These are phyloP conservation scores for Petrocephalus zakoni DNA, from an alignment of 2,113 vertebrate genomes.

Conservation along the genomic window DNA sequence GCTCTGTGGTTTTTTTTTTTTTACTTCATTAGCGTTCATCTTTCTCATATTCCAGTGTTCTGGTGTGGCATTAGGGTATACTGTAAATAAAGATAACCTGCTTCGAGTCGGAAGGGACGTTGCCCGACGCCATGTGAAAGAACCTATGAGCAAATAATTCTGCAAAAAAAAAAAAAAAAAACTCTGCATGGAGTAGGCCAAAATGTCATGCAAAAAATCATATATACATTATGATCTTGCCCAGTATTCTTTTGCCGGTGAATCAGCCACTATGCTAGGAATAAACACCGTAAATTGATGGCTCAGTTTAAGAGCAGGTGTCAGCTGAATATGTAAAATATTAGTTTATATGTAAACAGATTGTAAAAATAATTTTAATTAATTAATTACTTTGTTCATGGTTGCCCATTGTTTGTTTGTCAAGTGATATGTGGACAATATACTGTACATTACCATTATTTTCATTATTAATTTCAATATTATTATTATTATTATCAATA, in stretches of 20 bases:
- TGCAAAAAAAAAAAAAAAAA: not conserved
- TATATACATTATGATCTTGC: not conserved
- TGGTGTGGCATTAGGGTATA: too few relatives aligned
- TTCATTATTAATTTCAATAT: not conserved
- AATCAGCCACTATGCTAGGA: not conserved
- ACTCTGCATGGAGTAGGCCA: not conserved
- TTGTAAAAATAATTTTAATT: not conserved
- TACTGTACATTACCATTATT: not conserved
- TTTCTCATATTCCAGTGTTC: too few relatives aligned
- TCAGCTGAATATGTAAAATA: not conserved
- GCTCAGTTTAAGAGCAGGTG: not conserved
- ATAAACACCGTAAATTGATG: not conserved
- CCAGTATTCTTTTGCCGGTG: not conserved
- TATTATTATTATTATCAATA: not conserved
- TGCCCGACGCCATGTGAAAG: too few relatives aligned
- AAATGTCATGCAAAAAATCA: not conserved
- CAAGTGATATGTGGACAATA: not conserved
- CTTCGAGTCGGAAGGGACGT: too few relatives aligned
- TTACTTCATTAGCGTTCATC: too few relatives aligned
- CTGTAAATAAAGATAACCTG: too few relatives aligned
- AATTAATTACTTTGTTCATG: not conserved
- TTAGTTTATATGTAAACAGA: not conserved
- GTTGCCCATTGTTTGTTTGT: slow-evolving; percentile 31
- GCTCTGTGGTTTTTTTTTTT: too few relatives aligned
- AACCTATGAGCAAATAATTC: not conserved